phyloP scores from a whole-genome alignment of 2,113 vertebrate genomes.

The Otus sunia region DNA sequence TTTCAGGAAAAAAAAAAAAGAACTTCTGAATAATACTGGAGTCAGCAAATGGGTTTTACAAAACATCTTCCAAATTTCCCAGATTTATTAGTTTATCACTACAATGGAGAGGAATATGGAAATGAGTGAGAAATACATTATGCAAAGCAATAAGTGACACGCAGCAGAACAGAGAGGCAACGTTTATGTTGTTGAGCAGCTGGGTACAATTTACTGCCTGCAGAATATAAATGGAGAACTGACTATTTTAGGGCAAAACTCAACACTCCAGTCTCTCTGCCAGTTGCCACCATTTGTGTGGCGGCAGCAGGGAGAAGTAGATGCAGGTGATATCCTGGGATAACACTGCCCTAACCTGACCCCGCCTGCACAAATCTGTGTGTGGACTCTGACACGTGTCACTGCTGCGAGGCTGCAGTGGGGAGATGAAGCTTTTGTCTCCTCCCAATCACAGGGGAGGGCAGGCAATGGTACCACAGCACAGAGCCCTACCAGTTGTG shows the following conservation, averaged over 20 bases:
- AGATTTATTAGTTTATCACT: not conserved
- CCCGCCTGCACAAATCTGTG: rapidly evolving
- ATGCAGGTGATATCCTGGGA: not conserved
- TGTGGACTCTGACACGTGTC: rapidly evolving
- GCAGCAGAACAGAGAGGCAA: not conserved
- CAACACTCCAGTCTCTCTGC: not conserved
- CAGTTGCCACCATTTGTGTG: not conserved
- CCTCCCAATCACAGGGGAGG: rapidly evolving
- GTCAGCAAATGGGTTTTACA: conserved; percentile 35
- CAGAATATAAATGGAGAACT: not conserved
- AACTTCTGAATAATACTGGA: not conserved
- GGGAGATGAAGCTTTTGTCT: not conserved
- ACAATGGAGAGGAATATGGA: not conserved
- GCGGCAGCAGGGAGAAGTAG: not conserved
- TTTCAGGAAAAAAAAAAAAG: not conserved
- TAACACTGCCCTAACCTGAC: rapidly evolving
- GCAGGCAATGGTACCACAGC: not conserved
- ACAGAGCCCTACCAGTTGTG: not conserved
- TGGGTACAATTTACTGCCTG: not conserved
- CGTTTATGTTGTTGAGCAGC: not conserved
- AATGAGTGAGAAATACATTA: conserved; percentile 1
- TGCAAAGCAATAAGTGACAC: not conserved
- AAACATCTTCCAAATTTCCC: not conserved
- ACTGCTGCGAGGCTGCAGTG: not conserved
- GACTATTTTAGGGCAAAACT: not conserved